Conservation (phyloP, 2,888 invertebrate species). For the Hypolimnas misippus region DNA sequence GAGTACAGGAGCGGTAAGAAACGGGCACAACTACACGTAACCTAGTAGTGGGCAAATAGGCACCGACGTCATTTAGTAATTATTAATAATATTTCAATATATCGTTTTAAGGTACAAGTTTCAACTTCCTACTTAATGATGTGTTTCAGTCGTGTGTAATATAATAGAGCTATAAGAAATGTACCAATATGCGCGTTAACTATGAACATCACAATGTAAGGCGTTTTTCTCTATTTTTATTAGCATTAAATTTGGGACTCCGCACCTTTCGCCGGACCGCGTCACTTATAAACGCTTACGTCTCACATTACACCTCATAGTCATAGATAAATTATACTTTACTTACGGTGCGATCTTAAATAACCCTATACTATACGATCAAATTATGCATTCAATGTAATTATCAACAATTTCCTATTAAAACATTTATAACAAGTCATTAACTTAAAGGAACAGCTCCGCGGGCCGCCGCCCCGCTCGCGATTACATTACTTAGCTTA, state of each 20-base stretch:
- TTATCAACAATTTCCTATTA: constrained; percentile 79
- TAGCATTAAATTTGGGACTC: constrained; percentile 72
- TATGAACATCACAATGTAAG: constrained; percentile 81
- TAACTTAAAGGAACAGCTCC: constrained; percentile 65
- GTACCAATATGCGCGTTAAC: constrained; percentile 74
- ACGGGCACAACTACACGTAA: constrained; percentile 67
- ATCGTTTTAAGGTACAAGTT: constrained; percentile 69
- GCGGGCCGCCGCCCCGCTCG: constrained; percentile 49
- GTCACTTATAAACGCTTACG: constrained; percentile 75
- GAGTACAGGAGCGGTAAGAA: constrained; percentile 55
- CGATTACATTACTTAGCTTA: constrained; percentile 80
- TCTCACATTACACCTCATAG: constrained; percentile 72
- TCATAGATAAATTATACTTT: constrained; percentile 78
- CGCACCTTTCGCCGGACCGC: constrained; percentile 77
- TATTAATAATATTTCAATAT: constrained; percentile 58
- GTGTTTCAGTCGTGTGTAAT: constrained; percentile 70
- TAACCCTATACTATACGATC: constrained; percentile 83
- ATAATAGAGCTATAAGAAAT: constrained; percentile 75
- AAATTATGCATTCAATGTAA: constrained; percentile 80
- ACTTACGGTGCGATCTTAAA: constrained; percentile 84
- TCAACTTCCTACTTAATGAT: constrained; percentile 69
- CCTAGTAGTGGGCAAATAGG: constrained; percentile 69
- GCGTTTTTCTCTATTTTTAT: constrained; percentile 69
- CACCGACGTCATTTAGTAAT: constrained; percentile 61
- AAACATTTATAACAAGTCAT: constrained; percentile 71